Percentiles rank a stretch among this genome's conserved stretches.
Conservation (phyloP, 2,888 invertebrate genomes). For the Conus canariensis region DNA sequence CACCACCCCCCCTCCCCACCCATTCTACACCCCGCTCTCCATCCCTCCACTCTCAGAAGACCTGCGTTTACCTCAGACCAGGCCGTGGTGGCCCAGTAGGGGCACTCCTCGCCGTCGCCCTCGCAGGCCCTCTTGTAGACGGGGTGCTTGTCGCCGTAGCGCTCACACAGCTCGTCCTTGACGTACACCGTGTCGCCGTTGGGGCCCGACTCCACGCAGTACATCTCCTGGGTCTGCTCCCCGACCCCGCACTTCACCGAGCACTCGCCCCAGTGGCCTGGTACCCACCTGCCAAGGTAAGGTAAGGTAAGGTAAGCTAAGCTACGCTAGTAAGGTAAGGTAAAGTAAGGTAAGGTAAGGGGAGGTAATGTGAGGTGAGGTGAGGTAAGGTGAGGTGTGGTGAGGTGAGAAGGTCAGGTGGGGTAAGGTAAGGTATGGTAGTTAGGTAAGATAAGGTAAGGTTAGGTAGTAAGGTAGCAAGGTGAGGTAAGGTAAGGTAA, state of each 20-base stretch:
- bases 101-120: slow-evolving; percentile 60
- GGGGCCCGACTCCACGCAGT: slow-evolving; percentile 61
- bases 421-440: too few relatives aligned
- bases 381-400: too few relatives aligned
- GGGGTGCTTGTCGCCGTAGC: slow-evolving; percentile 55
- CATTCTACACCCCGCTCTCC: too few relatives aligned
- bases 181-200: slow-evolving; percentile 53
- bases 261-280: slow-evolving; percentile 89
- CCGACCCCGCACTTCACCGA: slow-evolving; percentile 96
- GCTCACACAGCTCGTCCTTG: slow-evolving; percentile 58
- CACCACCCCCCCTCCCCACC: too few relatives aligned
- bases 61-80: slow-evolving; percentile 88
- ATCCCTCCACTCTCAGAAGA: too few relatives aligned
- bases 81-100: slow-evolving; percentile 83
- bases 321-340: background rate
- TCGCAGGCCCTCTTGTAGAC: slow-evolving; percentile 59
- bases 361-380: background rate
- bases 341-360: background rate
- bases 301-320: background rate
- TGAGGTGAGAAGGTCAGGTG: too few relatives aligned
- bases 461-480: too few relatives aligned
- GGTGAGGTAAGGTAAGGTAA: too few relatives aligned
- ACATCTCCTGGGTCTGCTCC: slow-evolving; percentile 87
- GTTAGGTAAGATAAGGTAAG: too few relatives aligned
- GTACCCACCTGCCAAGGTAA: slow-evolving; percentile 64